Percentiles rank a stretch among this genome's conserved stretches.
Conservation (phyloP, 2,113 vertebrate genomes). For the Bujurquina vittata region DNA sequence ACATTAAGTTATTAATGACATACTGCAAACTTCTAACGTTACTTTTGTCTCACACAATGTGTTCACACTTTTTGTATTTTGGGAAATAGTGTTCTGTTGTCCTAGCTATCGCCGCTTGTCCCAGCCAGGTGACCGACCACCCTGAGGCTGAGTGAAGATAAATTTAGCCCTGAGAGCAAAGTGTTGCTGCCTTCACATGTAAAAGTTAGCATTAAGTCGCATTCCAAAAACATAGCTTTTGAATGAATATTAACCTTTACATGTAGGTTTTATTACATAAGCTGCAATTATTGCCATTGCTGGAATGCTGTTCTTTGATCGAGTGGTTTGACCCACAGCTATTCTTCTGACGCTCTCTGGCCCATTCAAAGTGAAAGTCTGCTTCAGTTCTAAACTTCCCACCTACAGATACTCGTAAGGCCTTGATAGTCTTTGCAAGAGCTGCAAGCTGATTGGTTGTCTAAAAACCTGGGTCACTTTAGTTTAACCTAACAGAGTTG, state of each 20-base stretch:
- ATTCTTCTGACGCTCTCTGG: not conserved
- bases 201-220: not conserved
- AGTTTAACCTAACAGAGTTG: not conserved
- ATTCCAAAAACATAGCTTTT: not conserved
- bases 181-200: not conserved
- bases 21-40: not conserved
- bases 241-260: constrained; percentile 11
- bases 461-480: not conserved
- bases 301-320: not conserved
- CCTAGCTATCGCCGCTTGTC: not conserved
- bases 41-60: not conserved
- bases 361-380: constrained; percentile 11
- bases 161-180: not conserved
- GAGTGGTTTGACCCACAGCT: not conserved
- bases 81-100: not conserved
- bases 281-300: not conserved
- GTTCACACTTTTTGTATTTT: not conserved
- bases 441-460: not conserved
- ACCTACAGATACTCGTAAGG: not conserved
- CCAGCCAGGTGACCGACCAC: not conserved
- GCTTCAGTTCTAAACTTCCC: not conserved
- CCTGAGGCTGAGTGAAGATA: not conserved
- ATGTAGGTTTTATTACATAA: not conserved
- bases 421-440: not conserved
- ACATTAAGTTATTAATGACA: constrained; percentile 1